Evolutionary conservation across 2,113 vertebrate genomes (phyloP).

Genomic region (Psophia crepitans): DNA sequence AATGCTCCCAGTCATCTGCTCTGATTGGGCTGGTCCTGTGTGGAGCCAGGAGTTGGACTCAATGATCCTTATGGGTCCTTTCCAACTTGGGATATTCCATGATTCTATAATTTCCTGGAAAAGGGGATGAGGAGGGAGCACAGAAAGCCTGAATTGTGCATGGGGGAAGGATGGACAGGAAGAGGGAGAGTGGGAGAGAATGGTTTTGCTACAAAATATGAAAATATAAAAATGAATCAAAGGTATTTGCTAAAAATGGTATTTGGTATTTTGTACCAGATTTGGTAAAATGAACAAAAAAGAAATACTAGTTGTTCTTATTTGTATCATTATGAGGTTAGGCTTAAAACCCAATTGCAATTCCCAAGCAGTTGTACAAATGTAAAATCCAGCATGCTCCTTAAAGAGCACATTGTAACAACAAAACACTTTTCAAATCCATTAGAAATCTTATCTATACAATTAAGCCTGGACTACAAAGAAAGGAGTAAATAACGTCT

Average conservation of each 20-base stretch:
- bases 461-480: not conserved
- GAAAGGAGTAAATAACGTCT: not conserved
- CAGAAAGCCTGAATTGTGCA: not conserved
- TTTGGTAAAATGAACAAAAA: not conserved
- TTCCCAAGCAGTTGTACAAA: not conserved
- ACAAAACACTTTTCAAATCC: not conserved
- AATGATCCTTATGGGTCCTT: too few relatives aligned
- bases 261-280: not conserved
- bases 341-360: not conserved
- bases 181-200: not conserved
- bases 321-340: not conserved
- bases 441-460: not conserved
- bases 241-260: not conserved
- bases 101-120: not conserved
- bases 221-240: not conserved
- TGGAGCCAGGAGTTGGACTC: too few relatives aligned
- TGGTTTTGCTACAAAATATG: not conserved
- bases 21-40: too few relatives aligned
- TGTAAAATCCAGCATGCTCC: not conserved
- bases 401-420: not conserved
- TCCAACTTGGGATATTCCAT: too few relatives aligned
- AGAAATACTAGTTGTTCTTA: not conserved
- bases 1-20: too few relatives aligned
- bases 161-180: not conserved
- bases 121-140: not conserved